phyloP scores from a whole-genome alignment of 2,888 invertebrate genomes.

The Adineta ricciae region DNA sequence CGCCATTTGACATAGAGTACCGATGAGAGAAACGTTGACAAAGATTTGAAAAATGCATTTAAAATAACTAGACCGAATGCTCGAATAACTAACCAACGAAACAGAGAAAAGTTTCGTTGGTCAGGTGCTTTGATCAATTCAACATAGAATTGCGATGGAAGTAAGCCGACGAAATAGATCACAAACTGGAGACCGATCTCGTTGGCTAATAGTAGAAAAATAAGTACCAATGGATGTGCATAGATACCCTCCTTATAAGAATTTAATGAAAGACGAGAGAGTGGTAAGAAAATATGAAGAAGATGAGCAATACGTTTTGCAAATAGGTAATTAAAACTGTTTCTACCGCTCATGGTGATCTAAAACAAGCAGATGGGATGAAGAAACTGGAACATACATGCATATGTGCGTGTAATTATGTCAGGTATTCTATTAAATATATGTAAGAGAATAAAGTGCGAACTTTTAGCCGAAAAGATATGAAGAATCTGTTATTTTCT shows the following conservation, averaged over 20 bases:
- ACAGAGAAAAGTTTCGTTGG: conserved; percentile 48
- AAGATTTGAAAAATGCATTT: conserved; percentile 48
- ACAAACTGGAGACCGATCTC: conserved; percentile 52
- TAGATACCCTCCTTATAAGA: neutral
- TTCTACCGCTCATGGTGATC: neutral
- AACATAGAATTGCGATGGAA: conserved; percentile 54
- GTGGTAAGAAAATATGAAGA: neutral
- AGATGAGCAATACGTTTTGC: neutral
- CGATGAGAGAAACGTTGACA: conserved; percentile 32
- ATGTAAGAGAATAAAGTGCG: too few relatives aligned
- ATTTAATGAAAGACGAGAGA: conserved; percentile 10
- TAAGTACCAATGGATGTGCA: conserved; percentile 18
- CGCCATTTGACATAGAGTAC: conserved; percentile 31
- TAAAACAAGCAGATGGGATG: neutral
- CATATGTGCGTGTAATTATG: neutral
- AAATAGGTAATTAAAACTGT: neutral
- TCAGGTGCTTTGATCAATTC: conserved; percentile 48
- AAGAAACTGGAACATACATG: neutral
- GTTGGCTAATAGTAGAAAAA: conserved; percentile 17
- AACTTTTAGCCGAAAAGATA: too few relatives aligned
- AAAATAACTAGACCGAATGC: conserved; percentile 42
- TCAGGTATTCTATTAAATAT: neutral
- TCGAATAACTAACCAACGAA: conserved; percentile 45
- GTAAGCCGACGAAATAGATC: conserved; percentile 54
- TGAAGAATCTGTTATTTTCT: neutral